Base-by-base conservation (phyloP, 37 sponge, comb jelly and placozoan genomes). In the Aphrocallistes beatrix region DNA sequence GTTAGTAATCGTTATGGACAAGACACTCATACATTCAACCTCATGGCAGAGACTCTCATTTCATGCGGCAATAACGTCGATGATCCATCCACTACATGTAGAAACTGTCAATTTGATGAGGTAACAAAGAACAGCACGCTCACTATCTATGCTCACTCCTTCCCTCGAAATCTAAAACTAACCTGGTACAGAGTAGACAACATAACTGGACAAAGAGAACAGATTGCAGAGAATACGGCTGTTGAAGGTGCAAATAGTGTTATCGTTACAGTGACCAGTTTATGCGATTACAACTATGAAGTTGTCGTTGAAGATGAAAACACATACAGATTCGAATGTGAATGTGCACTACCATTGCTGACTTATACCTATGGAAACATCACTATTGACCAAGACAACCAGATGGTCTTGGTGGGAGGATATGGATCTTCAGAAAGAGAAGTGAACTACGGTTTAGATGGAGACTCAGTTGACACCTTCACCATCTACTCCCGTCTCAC, bases 1-100 rank as follows among this genome's bases (percentile, higher is more conserved):
- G 75, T 60, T 60, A 60, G 75, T 6, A 60, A 60, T 60, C 75
- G 75, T 6, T 60, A 60, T 13, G 75, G 75, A 60, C 32, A 60
- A 13, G 75, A 60, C 21, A 60, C 34, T 25, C 75, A 60, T 60
- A 60, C 75, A 6, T 60, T 60, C 75, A 60, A 60, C 34, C 8
- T 60, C 25, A 60, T 60, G 3, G 75, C n/a, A 19, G 28, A 60
- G 21, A 60, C 75, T 25, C 1, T 60, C 75, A 30, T 60, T 3
- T 60, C 75, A 6, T 60, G 75, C n/a, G 21, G n/a, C 75, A 60
- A 60, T 28, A 13, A 60, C n/a, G 28, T 30, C 25, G 17, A 19
- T 3, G n/a, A 28, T 13, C 10, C 75, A 21, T 6, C 1, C 17
- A 60, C 75, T 25, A 60, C 34, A 19, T 60, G 75, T 28, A 32